Base-by-base conservation (phyloP, 1,140 invertebrate genomes). In the Mamestra configurata region DNA sequence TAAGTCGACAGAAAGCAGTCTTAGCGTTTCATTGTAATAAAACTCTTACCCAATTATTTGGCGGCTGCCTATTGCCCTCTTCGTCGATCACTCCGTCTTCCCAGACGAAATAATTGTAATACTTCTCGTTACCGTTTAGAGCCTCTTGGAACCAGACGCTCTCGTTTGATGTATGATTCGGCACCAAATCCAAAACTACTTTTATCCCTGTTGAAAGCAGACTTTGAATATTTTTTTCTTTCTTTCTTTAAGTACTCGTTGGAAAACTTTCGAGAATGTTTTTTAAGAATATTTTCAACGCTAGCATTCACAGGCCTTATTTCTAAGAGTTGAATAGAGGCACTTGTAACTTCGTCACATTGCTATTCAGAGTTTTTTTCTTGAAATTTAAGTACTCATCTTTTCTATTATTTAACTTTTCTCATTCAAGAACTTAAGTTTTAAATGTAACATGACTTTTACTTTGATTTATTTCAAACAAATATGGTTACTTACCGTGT, bases 101-200 rank as follows among this genome's bases (percentile, higher is more conserved):
- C 97, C 97, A 97, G 20, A 97, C 92, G 85, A 97, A 97, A 85
- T 96, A 97, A 83, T 97, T 95, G 59, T 95, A 95, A 81, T 96
- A 97, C 40, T 95, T 95, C 11, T 96, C 92, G 59, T 96, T 95
- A 1, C 92, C 93, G 6, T 94, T 93, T 3, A 95, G 89, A 18
- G 97, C 97, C 64, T 96, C 94, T 79, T 95, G 81, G 84, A 98
- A 98, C 97, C 97, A 98, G 43, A 95, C 93, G 88, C 97, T 97
- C 82, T 97, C 95, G 82, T 97, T 96, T 80, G 96, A 97, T 46
- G 97, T 96, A 82, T 97, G 96, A 90, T 97, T 97, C 18, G 97
- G 97, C 24, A 97, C 96, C 79, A 97, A 96, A 88, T 97, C 97
- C 85, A 97, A 89, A 53, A 97, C 94, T 31, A 93, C 85, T 85